phyloP scores from a whole-genome alignment of 1,140 invertebrate species.

The Apolygus lucorum region DNA sequence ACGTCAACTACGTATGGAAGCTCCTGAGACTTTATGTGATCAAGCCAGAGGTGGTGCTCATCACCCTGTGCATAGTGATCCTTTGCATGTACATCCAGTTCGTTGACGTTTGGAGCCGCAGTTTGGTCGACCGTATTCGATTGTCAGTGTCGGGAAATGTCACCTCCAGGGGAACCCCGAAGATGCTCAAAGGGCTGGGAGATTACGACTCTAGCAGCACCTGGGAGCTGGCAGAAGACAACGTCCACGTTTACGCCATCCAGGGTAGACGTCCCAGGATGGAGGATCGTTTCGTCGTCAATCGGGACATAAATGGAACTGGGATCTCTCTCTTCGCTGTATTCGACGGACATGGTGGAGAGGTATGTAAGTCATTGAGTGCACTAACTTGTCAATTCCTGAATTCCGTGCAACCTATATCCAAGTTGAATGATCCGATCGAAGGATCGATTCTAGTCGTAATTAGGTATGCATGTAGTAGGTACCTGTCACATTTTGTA shows the following conservation, averaged over 20 bases:
- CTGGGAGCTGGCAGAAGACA: conserved; percentile 66
- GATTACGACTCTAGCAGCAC: conserved; percentile 43
- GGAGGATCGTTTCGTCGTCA: conserved; percentile 85
- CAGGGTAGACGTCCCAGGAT: conserved; percentile 80
- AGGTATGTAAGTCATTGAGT: no score
- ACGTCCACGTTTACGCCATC: conserved; percentile 76
- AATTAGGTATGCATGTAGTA: no score
- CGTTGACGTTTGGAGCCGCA: conserved; percentile 66
- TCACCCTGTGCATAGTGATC: conserved; percentile 55
- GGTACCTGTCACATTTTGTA: no score
- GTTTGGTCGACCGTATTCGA: conserved; percentile 59
- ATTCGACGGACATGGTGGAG: conserved; percentile 91
- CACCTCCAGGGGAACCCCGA: conserved; percentile 40
- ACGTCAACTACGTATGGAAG: conserved; percentile 50
- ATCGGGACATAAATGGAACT: conserved; percentile 62
- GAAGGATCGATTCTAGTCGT: no score
- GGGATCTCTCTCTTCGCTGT: conserved; percentile 80
- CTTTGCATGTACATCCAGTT: conserved; percentile 67
- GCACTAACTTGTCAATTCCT: no score
- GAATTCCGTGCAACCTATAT: no score
- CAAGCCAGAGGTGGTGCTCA: conserved; percentile 62
- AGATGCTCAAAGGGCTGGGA: conserved; percentile 40
- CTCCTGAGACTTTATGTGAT: conserved; percentile 61
- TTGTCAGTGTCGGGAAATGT: conserved; percentile 52
- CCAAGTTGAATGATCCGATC: no score